phyloP scores from a whole-genome alignment of 2,888 invertebrate genomes.

The Andrena camellia region DNA sequence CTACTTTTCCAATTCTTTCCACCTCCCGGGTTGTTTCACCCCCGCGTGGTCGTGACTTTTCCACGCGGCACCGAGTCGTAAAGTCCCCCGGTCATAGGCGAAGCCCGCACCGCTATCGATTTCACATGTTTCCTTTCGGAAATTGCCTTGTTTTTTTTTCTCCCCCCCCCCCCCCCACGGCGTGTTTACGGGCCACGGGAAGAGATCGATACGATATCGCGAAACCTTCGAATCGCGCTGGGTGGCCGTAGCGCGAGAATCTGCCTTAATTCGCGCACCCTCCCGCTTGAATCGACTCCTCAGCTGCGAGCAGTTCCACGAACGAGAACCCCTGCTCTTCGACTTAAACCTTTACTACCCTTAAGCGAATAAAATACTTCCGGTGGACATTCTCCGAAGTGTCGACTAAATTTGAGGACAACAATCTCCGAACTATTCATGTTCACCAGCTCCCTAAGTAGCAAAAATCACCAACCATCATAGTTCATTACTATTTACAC shows the following conservation, averaged over 20 bases:
- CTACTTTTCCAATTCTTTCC: conserved; percentile 64
- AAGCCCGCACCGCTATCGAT: conserved; percentile 69
- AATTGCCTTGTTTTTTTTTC: conserved; percentile 73
- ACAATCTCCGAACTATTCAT: too few relatives aligned
- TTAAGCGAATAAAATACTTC: too few relatives aligned
- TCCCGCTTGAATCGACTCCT: not conserved
- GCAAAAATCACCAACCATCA: too few relatives aligned
- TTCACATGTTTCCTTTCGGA: conserved; percentile 76
- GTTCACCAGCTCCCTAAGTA: too few relatives aligned
- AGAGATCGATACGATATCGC: conserved; percentile 75
- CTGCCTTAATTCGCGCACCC: conserved; percentile 30
- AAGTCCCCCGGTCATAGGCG: conserved; percentile 57
- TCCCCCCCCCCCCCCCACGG: conserved; percentile 10
- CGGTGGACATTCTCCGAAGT: too few relatives aligned
- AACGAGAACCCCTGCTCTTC: not conserved
- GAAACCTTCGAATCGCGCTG: conserved; percentile 68
- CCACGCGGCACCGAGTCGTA: conserved; percentile 63
- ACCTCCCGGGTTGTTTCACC: conserved; percentile 32
- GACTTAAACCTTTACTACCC: too few relatives aligned
- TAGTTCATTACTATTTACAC: too few relatives aligned
- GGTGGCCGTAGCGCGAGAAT: conserved; percentile 62
- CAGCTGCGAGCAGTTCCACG: not conserved
- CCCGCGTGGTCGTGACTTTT: conserved; percentile 68
- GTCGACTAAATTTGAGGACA: too few relatives aligned
- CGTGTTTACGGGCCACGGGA: conserved; percentile 59